phyloP scores from a whole-genome alignment of 2,797 vertebrate genomes.

The Sus cebifrons region DNA sequence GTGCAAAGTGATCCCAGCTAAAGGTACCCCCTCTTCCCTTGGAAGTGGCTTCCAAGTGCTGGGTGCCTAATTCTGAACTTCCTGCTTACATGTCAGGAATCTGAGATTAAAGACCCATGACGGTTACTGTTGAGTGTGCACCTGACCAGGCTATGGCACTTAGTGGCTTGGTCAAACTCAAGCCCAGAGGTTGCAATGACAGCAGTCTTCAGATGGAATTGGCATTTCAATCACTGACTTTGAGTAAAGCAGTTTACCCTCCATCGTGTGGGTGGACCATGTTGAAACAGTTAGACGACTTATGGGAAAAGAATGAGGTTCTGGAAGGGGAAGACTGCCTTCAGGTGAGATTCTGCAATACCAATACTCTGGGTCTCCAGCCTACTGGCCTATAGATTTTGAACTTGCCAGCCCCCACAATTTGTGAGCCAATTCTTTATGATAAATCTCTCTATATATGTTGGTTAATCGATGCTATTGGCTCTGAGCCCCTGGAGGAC shows the following conservation, averaged over 20 bases:
- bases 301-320: background rate
- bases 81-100: background rate
- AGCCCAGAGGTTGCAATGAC: background rate
- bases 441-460: background rate
- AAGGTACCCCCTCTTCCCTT: background rate
- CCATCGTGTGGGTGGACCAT: no score
- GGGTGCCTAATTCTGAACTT: background rate
- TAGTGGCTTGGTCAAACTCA: background rate
- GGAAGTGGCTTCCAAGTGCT: background rate
- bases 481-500: background rate
- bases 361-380: background rate
- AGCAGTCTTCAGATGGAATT: background rate
- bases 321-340: background rate
- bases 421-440: background rate
- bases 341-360: background rate
- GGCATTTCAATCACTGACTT: background rate
- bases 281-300: background rate
- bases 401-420: background rate
- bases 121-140: background rate
- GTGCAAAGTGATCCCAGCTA: background rate
- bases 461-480: background rate
- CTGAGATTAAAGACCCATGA: background rate
- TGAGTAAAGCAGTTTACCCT: background rate
- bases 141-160: background rate
- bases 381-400: background rate